Conservation (phyloP, 2,888 invertebrate species). For the Eupithecia subfuscata region DNA sequence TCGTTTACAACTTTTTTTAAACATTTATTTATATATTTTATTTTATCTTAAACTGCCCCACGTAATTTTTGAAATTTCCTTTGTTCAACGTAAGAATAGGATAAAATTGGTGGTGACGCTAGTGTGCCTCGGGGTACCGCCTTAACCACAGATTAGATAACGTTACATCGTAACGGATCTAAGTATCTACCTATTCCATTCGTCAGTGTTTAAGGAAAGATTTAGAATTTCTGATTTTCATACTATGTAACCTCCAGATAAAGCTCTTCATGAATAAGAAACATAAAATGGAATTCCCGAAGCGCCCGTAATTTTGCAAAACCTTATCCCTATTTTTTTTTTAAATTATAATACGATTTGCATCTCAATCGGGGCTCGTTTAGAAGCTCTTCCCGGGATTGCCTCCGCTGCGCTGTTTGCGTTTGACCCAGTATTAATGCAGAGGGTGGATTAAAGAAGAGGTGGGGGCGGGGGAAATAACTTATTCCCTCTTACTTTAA, state of each 20-base stretch:
- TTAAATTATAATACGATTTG: constrained; percentile 40
- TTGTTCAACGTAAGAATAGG: too few relatives aligned
- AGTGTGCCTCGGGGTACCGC: too few relatives aligned
- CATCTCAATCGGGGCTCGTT: constrained; percentile 39
- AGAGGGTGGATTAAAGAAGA: constrained; percentile 20
- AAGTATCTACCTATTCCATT: too few relatives aligned
- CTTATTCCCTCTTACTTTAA: too few relatives aligned
- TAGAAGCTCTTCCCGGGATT: constrained; percentile 40
- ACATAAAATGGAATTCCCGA: constrained; percentile 3
- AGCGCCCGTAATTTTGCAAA: constrained; percentile 11
- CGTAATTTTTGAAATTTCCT: too few relatives aligned
- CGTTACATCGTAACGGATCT: too few relatives aligned
- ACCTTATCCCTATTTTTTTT: constrained; percentile 22
- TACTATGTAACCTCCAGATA: background rate
- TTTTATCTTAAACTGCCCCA: too few relatives aligned
- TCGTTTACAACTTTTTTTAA: too few relatives aligned
- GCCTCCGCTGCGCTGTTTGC: constrained; percentile 42
- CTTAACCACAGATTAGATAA: too few relatives aligned
- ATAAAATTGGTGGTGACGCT: too few relatives aligned
- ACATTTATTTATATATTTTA: too few relatives aligned
- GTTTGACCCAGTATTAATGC: constrained; percentile 44
- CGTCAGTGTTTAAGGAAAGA: background rate
- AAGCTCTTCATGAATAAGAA: constrained; percentile 10
- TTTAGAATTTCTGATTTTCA: background rate
- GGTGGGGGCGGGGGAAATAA: too few relatives aligned